A percentile compares a stretch with the other conserved stretches of the same genome.
phyloP scores from a whole-genome alignment of 2,797 vertebrate species.

The Anabas testudineus region DNA sequence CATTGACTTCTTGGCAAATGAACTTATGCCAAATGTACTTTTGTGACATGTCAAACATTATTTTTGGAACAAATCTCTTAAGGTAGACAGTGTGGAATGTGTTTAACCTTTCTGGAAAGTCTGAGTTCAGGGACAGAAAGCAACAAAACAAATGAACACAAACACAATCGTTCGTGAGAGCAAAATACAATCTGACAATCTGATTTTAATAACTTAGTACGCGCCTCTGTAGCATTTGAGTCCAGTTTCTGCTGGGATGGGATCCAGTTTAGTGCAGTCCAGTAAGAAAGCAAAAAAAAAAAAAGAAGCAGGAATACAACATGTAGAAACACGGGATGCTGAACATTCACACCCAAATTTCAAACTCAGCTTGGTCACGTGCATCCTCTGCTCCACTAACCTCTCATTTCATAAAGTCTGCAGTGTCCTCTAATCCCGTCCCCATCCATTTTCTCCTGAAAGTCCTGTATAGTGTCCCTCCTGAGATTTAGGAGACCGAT shows the following conservation, averaged over 20 bases:
- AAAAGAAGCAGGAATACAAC: slow-evolving; percentile 30
- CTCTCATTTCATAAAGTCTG: slow-evolving; percentile 44
- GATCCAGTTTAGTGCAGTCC: slow-evolving; percentile 52
- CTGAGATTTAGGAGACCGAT: slow-evolving; percentile 58
- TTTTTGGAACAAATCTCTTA: slow-evolving; percentile 60
- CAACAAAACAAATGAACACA: slow-evolving; percentile 44
- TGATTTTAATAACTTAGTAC: slow-evolving; percentile 31
- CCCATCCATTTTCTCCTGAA: slow-evolving; percentile 41
- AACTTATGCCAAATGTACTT: background rate
- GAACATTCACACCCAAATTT: slow-evolving; percentile 63
- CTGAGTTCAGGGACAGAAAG: slow-evolving; percentile 26
- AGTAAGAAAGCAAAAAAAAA: slow-evolving; percentile 8
- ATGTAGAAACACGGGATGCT: slow-evolving; percentile 47
- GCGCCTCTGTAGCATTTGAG: slow-evolving; percentile 2
- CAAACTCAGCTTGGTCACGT: slow-evolving; percentile 46
- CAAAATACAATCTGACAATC: slow-evolving; percentile 4
- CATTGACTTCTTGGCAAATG: background rate
- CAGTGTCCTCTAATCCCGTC: slow-evolving; percentile 48
- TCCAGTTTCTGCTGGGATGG: slow-evolving; percentile 22
- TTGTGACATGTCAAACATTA: background rate
- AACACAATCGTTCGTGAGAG: slow-evolving; percentile 34
- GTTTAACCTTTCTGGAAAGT: slow-evolving; percentile 48
- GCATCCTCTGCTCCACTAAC: slow-evolving; percentile 59
- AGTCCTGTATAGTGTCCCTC: slow-evolving; percentile 50
- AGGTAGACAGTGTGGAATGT: slow-evolving; percentile 64